Evolutionary conservation across 2,888 invertebrate species (phyloP).

Genomic region (Drosophila robusta): DNA sequence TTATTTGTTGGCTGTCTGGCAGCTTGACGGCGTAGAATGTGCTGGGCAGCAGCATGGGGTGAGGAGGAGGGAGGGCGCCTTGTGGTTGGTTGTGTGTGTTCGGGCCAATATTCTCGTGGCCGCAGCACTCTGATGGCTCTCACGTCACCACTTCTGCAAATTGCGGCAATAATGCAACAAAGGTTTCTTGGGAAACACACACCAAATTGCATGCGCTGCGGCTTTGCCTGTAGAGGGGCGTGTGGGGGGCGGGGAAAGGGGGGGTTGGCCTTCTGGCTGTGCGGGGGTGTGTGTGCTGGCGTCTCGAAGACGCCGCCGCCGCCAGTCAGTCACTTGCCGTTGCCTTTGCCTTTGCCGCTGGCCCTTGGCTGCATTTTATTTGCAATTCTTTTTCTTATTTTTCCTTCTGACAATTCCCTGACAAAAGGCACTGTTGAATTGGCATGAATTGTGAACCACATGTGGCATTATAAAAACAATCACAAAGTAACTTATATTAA

Average conservation of each 20-base stretch:
- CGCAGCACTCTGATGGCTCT: slow-evolving; percentile 76
- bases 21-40: slow-evolving; percentile 42
- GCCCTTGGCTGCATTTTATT: slow-evolving; percentile 62
- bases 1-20: slow-evolving; percentile 76
- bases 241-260: background rate
- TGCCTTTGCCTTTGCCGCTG: slow-evolving; percentile 12
- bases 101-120: slow-evolving; percentile 72
- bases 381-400: slow-evolving; percentile 26
- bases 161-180: slow-evolving; percentile 78
- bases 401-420: slow-evolving; percentile 13
- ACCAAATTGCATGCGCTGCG: slow-evolving; percentile 74
- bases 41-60: slow-evolving; percentile 11
- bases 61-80: background rate
- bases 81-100: slow-evolving; percentile 9
- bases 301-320: slow-evolving; percentile 61
- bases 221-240: background rate
- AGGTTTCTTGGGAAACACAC: slow-evolving; percentile 78
- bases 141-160: slow-evolving; percentile 78
- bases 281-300: slow-evolving; percentile 27
- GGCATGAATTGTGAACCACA: background rate
- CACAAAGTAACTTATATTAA: too few relatives aligned
- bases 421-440: background rate
- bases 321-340: slow-evolving; percentile 52
- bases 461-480: too few relatives aligned
- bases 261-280: background rate